A percentile compares a stretch with the other conserved stretches of the same genome.
phyloP scores from a whole-genome alignment of 2,797 vertebrate genomes.

The Urosaurus nigricauda region DNA sequence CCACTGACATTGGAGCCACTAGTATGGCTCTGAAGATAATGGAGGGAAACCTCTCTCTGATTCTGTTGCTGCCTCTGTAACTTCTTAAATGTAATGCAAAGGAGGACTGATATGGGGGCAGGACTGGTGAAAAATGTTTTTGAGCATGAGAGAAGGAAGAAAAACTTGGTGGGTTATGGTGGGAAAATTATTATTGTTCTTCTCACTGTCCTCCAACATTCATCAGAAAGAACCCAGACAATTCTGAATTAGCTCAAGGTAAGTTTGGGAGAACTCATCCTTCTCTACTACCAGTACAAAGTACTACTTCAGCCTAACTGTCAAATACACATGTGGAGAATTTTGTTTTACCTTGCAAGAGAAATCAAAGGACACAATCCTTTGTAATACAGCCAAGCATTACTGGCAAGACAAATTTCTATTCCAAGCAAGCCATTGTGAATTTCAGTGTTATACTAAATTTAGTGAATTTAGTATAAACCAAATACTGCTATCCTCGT shows the following conservation, averaged over 20 bases:
- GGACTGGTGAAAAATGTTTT: neutral
- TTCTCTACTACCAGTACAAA: neutral
- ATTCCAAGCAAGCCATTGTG: neutral
- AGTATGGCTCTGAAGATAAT: no score
- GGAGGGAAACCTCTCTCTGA: no score
- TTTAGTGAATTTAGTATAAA: neutral
- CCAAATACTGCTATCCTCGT: neutral
- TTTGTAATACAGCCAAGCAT: neutral
- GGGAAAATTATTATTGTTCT: neutral
- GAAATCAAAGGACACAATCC: neutral
- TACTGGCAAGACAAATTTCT: neutral
- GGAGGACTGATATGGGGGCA: neutral
- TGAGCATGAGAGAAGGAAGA: neutral
- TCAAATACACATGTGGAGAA: neutral
- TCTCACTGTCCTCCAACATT: neutral
- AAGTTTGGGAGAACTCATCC: neutral
- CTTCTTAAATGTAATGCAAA: neutral
- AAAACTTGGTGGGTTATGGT: no score
- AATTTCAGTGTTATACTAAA: neutral
- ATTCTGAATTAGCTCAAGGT: neutral
- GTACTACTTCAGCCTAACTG: neutral
- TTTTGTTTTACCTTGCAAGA: neutral
- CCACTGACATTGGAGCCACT: no score
- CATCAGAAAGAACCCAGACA: neutral
- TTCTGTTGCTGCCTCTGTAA: neutral